Percentiles rank a stretch among this genome's conserved stretches.
These are phyloP conservation scores for Rattus rattus DNA, from an alignment of 2,113 vertebrate species.

Conservation along the genomic window DNA sequence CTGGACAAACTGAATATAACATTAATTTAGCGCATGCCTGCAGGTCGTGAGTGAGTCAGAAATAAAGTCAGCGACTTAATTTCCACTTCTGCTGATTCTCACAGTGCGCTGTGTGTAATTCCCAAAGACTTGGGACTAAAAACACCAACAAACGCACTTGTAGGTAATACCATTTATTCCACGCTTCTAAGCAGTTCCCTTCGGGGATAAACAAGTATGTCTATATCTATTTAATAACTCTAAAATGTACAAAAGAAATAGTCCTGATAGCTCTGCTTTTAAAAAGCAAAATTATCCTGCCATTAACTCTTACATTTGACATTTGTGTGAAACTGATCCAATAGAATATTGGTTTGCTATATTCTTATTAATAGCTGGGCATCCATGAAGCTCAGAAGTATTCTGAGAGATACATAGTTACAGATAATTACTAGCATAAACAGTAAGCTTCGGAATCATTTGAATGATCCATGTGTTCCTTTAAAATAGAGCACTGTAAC, in stretches of 20 bases:
- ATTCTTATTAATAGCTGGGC: slow-evolving; percentile 13
- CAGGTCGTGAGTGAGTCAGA: slow-evolving; percentile 66
- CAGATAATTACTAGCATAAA: background rate
- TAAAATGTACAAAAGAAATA: slow-evolving; percentile 43
- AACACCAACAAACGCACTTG: slow-evolving; percentile 58
- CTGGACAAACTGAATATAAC: slow-evolving; percentile 51
- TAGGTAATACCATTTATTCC: slow-evolving; percentile 53
- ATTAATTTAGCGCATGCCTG: slow-evolving; percentile 57
- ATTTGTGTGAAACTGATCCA: background rate
- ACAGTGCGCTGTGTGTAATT: slow-evolving; percentile 57
- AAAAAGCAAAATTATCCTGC: slow-evolving; percentile 31
- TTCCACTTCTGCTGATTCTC: slow-evolving; percentile 64
- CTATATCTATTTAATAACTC: slow-evolving; percentile 62
- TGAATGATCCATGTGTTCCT: background rate
- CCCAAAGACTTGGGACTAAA: slow-evolving; percentile 62
- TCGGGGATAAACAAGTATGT: slow-evolving; percentile 62
- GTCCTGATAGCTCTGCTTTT: slow-evolving; percentile 28
- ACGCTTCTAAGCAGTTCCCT: slow-evolving; percentile 40
- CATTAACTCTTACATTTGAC: slow-evolving; percentile 59
- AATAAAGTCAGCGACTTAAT: slow-evolving; percentile 68
- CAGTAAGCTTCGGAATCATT: background rate
- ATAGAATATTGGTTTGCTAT: background rate
- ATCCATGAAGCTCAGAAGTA: background rate
- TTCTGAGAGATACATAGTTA: background rate
- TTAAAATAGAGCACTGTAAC: background rate